phyloP scores from a whole-genome alignment of 2,888 invertebrate genomes.

The Oeneis ivallda region DNA sequence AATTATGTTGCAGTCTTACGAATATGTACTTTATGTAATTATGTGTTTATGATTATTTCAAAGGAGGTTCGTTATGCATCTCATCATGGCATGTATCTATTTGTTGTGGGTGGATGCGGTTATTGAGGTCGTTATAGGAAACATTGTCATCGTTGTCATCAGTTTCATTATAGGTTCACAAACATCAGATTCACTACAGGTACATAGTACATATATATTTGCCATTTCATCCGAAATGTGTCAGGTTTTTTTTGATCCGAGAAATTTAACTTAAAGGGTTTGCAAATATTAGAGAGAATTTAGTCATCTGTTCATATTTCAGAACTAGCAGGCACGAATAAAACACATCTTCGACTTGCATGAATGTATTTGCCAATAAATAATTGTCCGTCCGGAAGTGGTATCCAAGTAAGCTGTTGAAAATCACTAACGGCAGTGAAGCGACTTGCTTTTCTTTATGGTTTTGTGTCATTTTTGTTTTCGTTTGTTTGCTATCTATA shows the following conservation, averaged over 20 bases:
- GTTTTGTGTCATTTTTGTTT: conserved; percentile 50
- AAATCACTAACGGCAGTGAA: conserved; percentile 60
- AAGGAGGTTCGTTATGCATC: conserved; percentile 25
- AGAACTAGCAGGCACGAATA: conserved; percentile 26
- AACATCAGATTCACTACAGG: background rate
- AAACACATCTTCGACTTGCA: conserved; percentile 50
- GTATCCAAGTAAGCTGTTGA: conserved; percentile 46
- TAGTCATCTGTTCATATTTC: conserved; percentile 13
- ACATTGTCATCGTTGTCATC: background rate
- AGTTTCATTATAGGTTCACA: background rate
- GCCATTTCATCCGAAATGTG: background rate
- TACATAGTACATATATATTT: conserved; percentile 9
- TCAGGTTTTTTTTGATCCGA: background rate
- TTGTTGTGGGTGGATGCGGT: conserved; percentile 1
- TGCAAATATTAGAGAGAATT: conserved; percentile 14
- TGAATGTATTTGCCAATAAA: conserved; percentile 81
- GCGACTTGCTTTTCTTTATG: conserved; percentile 56
- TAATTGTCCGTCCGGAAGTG: conserved; percentile 54
- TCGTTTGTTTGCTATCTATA: conserved; percentile 72
- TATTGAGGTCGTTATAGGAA: background rate
- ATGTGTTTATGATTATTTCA: background rate
- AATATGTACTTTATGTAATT: background rate
- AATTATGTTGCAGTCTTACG: conserved; percentile 13
- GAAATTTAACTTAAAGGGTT: background rate
- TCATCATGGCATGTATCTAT: conserved; percentile 23